Base-by-base conservation (phyloP, 2,797 vertebrate species). In the Austrolebias charrua region DNA sequence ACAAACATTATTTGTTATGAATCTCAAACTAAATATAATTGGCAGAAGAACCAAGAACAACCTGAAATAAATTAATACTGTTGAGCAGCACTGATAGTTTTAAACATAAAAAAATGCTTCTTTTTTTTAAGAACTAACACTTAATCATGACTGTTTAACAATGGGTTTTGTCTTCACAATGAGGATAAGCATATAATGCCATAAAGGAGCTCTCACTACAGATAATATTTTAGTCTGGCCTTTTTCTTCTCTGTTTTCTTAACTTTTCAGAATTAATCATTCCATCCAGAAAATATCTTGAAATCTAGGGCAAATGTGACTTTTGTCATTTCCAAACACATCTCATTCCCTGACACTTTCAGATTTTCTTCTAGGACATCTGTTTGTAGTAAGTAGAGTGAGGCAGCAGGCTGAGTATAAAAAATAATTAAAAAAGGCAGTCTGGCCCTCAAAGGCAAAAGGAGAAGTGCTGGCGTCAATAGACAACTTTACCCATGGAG, bases 321-420 rank as follows among this genome's bases (percentile, higher is more conserved):
- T 2, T 46, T 29, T 45, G 6, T 1, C 9, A 15, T 9, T 54
- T 73, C 24, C 4, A 54, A 50, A 44, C 54, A 69, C 67, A 75
- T 66, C 55, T 52, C 59, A 60, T 72, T 65, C 47, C 15, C 46
- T 45, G 15, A 48, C 69, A 70, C 75, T 81, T 57, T 51, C 55
- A 76, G 71, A 82, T 60, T 12, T 29, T 79, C 70, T 72, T 59
- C 78, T 53, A 61, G 60, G 72, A 47, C 70, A 73, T 70, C 68
- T 71, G 53, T 75, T 89, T 53, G 62, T 3, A n/a, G 49, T 90
- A 88, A 88, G 81, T 68, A 76, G 71, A 31, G 15, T 3, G 58
- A 78, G 62, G 49, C 51, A 51, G 63, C 44, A 57, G 71, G 78
- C 75, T 56, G 80, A 79, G 84, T 88, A 20, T 62, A 88, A 44